These are phyloP conservation scores for Dryas iulia DNA, from an alignment of 1,140 invertebrate genomes.

Conservation along the genomic window DNA sequence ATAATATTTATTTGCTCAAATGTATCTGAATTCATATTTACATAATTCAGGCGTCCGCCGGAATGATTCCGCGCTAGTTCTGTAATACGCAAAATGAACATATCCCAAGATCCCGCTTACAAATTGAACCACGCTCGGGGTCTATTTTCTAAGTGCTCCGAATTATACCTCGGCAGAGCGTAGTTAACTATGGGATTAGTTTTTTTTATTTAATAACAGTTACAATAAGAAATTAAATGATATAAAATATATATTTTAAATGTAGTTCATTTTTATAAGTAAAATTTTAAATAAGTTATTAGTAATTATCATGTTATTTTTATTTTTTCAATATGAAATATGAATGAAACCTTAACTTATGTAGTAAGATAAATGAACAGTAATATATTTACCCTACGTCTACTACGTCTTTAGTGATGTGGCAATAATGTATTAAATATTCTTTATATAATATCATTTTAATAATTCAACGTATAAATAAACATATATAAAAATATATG, in stretches of 20 bases:
- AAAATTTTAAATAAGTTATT: background rate
- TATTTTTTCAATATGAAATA: background rate
- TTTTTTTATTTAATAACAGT: background rate
- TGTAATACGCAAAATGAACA: slow-evolving; percentile 74
- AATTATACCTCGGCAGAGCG: background rate
- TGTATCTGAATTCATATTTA: slow-evolving; percentile 69
- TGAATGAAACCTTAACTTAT: too few species aligned
- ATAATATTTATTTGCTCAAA: slow-evolving; percentile 51
- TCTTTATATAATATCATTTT: background rate
- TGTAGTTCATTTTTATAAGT: too few species aligned
- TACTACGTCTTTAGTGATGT: background rate
- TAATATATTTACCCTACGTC: too few species aligned
- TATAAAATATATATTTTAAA: background rate
- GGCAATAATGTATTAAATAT: background rate
- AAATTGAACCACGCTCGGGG: slow-evolving; percentile 63
- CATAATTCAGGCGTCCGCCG: slow-evolving; percentile 62
- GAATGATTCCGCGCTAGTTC: slow-evolving; percentile 64
- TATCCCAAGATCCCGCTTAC: slow-evolving; percentile 78
- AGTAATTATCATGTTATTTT: background rate
- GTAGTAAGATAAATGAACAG: too few species aligned
- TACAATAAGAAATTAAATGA: background rate
- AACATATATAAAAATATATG: background rate
- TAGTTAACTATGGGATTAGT: background rate
- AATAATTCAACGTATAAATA: background rate
- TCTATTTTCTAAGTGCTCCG: slow-evolving; percentile 49